These are phyloP conservation scores for Hyphantria cunea DNA, from an alignment of 1,140 invertebrate species.

Conservation along the genomic window DNA sequence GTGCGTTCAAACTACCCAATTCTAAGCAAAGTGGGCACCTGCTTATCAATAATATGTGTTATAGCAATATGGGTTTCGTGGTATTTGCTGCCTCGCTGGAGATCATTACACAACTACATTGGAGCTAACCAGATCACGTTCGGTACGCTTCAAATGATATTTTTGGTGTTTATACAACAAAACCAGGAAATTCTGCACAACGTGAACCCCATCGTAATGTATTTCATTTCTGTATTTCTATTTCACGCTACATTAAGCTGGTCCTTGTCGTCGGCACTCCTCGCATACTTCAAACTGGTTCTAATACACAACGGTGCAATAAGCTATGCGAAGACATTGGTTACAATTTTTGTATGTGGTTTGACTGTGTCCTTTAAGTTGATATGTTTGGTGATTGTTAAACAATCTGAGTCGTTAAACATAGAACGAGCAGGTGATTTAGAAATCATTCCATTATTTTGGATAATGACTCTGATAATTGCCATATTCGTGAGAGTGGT, in stretches of 20 bases:
- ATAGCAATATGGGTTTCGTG: constrained; percentile 12
- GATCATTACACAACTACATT: constrained; percentile 24
- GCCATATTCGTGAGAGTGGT: constrained; percentile 18
- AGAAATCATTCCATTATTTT: background rate
- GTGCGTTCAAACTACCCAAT: too few species aligned
- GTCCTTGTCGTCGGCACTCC: constrained; percentile 1
- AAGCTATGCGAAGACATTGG: background rate
- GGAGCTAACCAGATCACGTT: constrained; percentile 13
- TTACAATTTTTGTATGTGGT: constrained; percentile 1
- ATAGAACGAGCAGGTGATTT: background rate
- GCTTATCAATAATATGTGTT: background rate
- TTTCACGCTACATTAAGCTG: background rate
- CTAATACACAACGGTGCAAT: constrained; percentile 1
- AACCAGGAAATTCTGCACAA: background rate
- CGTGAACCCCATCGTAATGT: background rate
- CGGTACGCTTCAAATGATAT: constrained; percentile 5
- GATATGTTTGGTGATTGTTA: background rate
- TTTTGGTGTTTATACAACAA: background rate
- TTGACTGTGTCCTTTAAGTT: background rate
- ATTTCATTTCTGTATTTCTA: background rate
- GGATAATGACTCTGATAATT: constrained; percentile 2
- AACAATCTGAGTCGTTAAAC: background rate
- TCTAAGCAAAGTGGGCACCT: background rate
- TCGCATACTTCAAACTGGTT: constrained; percentile 9
- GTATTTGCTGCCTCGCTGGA: constrained; percentile 20